Evolutionary conservation across 64 coral and sea anemone genomes (phyloP).

Genomic region (Montipora foliosa): DNA sequence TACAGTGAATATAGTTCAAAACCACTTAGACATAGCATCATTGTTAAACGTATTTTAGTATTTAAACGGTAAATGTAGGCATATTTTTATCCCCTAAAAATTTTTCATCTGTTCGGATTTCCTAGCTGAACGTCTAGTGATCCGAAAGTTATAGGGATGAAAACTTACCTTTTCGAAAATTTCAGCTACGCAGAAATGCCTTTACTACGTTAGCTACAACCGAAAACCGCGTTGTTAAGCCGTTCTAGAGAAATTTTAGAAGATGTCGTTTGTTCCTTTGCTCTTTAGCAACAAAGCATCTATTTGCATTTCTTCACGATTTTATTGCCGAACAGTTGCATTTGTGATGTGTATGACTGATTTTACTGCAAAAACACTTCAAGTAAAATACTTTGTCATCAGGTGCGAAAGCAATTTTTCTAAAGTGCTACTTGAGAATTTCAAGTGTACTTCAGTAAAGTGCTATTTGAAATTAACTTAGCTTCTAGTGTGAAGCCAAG

Average conservation of each 20-base stretch:
- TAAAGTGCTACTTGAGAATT: conserved; percentile 18
- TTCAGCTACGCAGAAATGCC: neutral
- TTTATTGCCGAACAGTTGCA: neutral
- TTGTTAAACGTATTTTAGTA: too few relatives aligned
- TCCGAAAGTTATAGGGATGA: too few relatives aligned
- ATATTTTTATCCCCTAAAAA: too few relatives aligned
- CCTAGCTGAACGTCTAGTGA: too few relatives aligned
- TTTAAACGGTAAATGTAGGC: too few relatives aligned
- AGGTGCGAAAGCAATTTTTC: neutral
- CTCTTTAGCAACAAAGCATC: neutral
- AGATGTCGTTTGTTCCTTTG: neutral
- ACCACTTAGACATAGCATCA: too few relatives aligned
- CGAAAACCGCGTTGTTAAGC: neutral
- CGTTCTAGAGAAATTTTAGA: neutral
- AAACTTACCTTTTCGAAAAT: too few relatives aligned
- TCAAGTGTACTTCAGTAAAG: conserved; percentile 17
- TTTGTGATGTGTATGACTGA: neutral
- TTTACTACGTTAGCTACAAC: neutral
- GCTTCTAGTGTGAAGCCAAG: conserved; percentile 23
- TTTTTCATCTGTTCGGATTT: too few relatives aligned
- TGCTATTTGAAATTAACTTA: neutral
- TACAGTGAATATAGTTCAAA: too few relatives aligned
- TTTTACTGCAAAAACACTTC: neutral
- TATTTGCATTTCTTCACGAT: neutral
- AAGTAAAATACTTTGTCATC: neutral